Evolutionary conservation across 2,113 vertebrate species (phyloP).

Genomic region (Brachionichthys hirsutus): DNA sequence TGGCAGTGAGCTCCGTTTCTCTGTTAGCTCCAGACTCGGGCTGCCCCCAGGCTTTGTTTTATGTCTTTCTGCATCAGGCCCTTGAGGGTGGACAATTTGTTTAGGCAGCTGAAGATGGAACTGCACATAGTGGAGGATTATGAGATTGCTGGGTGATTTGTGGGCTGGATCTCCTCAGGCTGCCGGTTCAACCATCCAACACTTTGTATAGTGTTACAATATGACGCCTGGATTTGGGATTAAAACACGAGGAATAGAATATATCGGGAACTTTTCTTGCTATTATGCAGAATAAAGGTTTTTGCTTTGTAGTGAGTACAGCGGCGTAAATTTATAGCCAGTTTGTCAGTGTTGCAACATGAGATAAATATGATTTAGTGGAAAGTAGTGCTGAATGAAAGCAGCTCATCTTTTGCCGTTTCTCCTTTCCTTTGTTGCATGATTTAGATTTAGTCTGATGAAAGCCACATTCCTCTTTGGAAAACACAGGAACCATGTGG

Average conservation of each 20-base stretch:
- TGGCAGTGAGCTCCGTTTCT: conserved; percentile 33
- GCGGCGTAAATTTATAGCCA: conserved; percentile 25
- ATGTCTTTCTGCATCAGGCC: conserved; percentile 60
- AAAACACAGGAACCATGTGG: conserved; percentile 35
- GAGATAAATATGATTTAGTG: conserved; percentile 56
- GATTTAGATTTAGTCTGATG: conserved; percentile 15
- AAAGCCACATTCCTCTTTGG: conserved; percentile 59
- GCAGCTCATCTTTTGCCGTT: conserved; percentile 60
- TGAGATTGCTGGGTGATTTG: conserved; percentile 75
- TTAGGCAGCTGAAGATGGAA: conserved; percentile 75
- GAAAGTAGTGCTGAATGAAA: conserved; percentile 59
- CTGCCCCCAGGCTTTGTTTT: conserved; percentile 63
- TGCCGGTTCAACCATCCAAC: conserved; percentile 39
- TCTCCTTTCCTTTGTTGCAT: conserved; percentile 29
- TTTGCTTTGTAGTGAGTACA: conserved; percentile 29
- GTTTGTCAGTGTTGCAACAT: conserved; percentile 53
- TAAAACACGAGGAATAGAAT: conserved; percentile 31
- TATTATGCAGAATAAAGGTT: background rate
- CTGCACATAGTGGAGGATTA: conserved; percentile 66
- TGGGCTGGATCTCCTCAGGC: conserved; percentile 54
- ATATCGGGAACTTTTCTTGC: background rate
- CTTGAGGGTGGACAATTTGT: conserved; percentile 73
- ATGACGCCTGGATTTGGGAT: conserved; percentile 35
- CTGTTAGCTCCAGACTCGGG: conserved; percentile 51
- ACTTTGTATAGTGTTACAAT: conserved; percentile 51